Evolutionary conservation across 2,797 vertebrate species (phyloP).

Genomic region (Rhynchotus rufescens): DNA sequence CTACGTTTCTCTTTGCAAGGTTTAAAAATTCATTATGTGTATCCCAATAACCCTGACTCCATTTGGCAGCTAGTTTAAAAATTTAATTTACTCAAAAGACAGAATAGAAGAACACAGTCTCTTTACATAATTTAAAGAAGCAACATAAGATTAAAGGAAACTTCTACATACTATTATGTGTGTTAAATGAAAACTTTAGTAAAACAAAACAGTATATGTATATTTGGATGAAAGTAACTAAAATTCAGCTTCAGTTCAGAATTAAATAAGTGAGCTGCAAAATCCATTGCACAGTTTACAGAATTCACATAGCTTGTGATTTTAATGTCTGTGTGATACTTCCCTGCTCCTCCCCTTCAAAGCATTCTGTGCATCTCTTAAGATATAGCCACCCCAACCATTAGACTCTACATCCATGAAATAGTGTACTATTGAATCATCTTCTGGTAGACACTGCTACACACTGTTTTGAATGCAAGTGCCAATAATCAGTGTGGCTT

Average conservation of each 20-base stretch:
- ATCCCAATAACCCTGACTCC: not conserved
- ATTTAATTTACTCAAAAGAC: not conserved
- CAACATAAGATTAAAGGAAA: not conserved
- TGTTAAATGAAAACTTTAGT: not conserved
- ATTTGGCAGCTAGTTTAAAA: not conserved
- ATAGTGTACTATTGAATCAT: not conserved
- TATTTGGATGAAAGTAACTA: not conserved
- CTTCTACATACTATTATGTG: not conserved
- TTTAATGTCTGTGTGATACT: not conserved
- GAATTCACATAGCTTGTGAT: not conserved
- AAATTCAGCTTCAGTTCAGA: not conserved
- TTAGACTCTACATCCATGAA: not conserved
- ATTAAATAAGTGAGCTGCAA: not conserved
- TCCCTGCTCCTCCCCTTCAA: not conserved
- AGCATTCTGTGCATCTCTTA: not conserved
- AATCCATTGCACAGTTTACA: not conserved
- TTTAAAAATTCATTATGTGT: not conserved
- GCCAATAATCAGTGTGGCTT: not conserved
- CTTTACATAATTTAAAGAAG: not conserved
- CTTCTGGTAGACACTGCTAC: not conserved
- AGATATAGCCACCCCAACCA: not conserved
- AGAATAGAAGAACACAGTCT: not conserved
- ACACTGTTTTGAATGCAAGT: not conserved
- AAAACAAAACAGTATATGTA: not conserved
- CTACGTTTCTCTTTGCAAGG: not conserved